phyloP scores from a whole-genome alignment of 2,888 invertebrate genomes.

The Scaptomyza caliginosa region DNA sequence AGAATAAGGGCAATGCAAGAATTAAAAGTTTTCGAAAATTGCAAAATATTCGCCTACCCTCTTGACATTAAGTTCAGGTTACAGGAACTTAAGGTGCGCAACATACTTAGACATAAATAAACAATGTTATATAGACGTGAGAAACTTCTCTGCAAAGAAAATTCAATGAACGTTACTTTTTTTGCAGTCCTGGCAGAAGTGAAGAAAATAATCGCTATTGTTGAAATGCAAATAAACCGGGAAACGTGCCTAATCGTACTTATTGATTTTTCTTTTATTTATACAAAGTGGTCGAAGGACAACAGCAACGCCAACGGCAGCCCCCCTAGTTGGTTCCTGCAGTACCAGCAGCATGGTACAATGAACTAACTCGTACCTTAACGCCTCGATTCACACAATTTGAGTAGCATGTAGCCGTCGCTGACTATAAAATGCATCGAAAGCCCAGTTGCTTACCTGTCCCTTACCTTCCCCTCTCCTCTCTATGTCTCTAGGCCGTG shows the following conservation, averaged over 20 bases:
- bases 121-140: conserved; percentile 7
- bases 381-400: conserved; percentile 80
- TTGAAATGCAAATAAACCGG: conserved; percentile 65
- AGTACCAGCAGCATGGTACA: conserved; percentile 63
- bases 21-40: conserved; percentile 47
- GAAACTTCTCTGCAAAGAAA: conserved; percentile 11
- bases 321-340: not conserved
- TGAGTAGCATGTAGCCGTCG: conserved; percentile 73
- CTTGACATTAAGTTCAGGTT: conserved; percentile 48
- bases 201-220: conserved; percentile 22
- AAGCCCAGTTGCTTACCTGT: conserved; percentile 14
- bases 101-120: conserved; percentile 4
- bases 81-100: not conserved
- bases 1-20: conserved; percentile 18
- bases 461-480: not conserved
- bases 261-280: conserved; percentile 78
- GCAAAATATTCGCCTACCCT: conserved; percentile 43
- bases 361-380: conserved; percentile 80
- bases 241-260: conserved; percentile 80
- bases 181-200: conserved; percentile 5
- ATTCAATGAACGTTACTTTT: conserved; percentile 22
- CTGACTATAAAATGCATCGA: conserved; percentile 73
- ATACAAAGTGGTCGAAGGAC: conserved; percentile 42
- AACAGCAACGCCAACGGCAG: not conserved
- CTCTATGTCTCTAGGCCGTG: not conserved